These are phyloP conservation scores for Leptinotarsa texana DNA, from an alignment of 1,140 invertebrate species.

Conservation along the genomic window DNA sequence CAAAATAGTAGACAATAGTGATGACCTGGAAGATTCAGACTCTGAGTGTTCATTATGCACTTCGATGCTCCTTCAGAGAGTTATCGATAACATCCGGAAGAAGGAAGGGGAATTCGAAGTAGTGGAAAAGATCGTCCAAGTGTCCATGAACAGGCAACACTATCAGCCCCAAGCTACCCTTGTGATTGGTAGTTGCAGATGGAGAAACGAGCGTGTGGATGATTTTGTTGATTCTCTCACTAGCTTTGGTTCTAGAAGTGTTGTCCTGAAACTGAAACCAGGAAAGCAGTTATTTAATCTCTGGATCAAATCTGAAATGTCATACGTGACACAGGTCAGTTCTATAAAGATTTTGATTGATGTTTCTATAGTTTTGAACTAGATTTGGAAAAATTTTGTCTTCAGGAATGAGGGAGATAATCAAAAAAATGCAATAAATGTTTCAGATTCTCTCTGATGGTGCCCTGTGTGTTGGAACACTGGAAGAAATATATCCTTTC, in stretches of 20 bases:
- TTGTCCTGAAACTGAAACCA: slow-evolving; percentile 44
- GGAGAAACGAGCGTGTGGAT: slow-evolving; percentile 32
- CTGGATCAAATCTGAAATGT: slow-evolving; percentile 44
- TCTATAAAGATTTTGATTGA: neutral
- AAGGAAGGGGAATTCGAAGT: neutral
- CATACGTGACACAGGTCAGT: slow-evolving; percentile 32
- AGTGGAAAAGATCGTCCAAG: neutral
- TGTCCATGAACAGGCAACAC: neutral
- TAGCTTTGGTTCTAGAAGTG: slow-evolving; percentile 45
- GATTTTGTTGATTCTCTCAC: slow-evolving; percentile 33
- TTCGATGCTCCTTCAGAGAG: slow-evolving; percentile 13
- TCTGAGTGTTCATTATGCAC: slow-evolving; percentile 19
- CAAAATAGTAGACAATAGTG: neutral
- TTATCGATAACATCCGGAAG: slow-evolving; percentile 5
- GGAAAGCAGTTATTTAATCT: slow-evolving; percentile 50
- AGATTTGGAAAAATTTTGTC: no score
- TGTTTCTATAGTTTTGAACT: no score
- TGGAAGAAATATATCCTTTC: slow-evolving; percentile 43
- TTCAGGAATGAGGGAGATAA: no score
- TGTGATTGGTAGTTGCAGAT: slow-evolving; percentile 46
- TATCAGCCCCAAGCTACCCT: slow-evolving; percentile 29
- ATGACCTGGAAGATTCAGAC: neutral
- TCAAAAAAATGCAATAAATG: no score
- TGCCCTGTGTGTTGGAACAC: slow-evolving; percentile 45
- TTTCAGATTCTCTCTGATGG: slow-evolving; percentile 50